Conservation (phyloP, 2,797 vertebrate species). For the Crenuchus spilurus region DNA sequence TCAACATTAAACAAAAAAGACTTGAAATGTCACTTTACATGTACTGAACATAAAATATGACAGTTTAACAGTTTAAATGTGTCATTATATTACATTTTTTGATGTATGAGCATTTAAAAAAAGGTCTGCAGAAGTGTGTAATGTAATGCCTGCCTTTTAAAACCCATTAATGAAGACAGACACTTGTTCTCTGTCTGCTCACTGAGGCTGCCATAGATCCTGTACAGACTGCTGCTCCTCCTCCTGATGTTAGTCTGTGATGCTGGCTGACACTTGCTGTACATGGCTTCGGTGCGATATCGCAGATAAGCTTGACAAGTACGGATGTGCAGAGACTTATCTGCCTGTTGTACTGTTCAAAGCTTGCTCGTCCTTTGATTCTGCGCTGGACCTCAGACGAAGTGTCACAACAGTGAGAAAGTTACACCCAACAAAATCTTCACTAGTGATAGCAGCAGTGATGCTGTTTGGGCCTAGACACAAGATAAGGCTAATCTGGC, state of each 20-base stretch:
- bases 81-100: no score
- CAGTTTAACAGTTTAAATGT: no score
- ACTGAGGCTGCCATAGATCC: background rate
- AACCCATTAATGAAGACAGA: conserved; percentile 7
- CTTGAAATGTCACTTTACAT: no score
- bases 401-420: conserved; percentile 16
- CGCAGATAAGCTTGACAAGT: conserved; percentile 13
- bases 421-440: background rate
- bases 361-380: conserved; percentile 10
- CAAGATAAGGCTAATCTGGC: conserved; percentile 35
- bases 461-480: background rate
- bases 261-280: background rate
- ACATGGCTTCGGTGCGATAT: background rate
- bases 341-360: conserved; percentile 18
- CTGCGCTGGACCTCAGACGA: background rate
- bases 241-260: conserved; percentile 10
- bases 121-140: background rate
- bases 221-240: conserved; percentile 8
- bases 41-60: no score
- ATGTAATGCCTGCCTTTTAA: conserved; percentile 14
- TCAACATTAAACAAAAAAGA: no score
- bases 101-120: no score
- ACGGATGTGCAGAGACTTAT: conserved; percentile 22
- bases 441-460: background rate
- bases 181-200: background rate